phyloP scores from a whole-genome alignment of 2,797 vertebrate genomes.

The Pipistrellus kuhlii region DNA sequence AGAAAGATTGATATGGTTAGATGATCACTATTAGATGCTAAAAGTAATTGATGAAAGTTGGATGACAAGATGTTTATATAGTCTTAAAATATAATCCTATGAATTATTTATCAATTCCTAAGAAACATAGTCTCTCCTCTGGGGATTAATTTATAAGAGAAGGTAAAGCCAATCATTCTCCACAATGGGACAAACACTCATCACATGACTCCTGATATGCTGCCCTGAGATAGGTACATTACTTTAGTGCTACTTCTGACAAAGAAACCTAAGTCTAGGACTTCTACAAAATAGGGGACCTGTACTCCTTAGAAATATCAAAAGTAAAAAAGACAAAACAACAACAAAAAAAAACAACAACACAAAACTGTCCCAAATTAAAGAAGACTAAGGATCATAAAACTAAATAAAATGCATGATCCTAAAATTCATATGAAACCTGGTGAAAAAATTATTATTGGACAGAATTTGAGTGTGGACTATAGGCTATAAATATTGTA shows the following conservation, averaged over 20 bases:
- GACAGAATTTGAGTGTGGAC: neutral
- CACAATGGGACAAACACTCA: neutral
- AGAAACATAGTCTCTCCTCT: neutral
- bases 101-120: neutral
- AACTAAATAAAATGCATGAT: neutral
- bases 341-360: too few species aligned
- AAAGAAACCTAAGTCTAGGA: neutral
- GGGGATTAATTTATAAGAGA: neutral
- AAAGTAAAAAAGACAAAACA: neutral
- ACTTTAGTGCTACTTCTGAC: neutral
- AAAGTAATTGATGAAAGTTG: slow-evolving; percentile 21
- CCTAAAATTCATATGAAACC: neutral
- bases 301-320: neutral
- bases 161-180: neutral
- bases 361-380: neutral
- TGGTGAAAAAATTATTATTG: neutral
- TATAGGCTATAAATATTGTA: neutral
- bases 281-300: neutral
- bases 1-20: neutral
- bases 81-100: neutral
- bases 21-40: neutral
- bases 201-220: neutral
- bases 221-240: neutral
- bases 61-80: neutral
- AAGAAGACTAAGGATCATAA: neutral